Conservation (phyloP, 2,797 vertebrate genomes). For the Moxostoma hubbsi region DNA sequence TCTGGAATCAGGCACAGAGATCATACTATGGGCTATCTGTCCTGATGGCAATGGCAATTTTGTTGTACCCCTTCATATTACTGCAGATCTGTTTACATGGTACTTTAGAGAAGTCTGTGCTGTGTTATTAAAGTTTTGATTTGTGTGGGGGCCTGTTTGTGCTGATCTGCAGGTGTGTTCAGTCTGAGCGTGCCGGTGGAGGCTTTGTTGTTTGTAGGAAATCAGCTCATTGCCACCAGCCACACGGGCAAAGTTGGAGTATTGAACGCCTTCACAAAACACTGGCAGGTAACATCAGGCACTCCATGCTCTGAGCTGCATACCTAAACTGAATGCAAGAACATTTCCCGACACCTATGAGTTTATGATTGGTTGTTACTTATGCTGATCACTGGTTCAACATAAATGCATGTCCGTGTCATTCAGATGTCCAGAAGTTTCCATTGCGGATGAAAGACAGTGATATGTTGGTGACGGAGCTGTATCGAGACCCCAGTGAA, state of each 20-base stretch:
- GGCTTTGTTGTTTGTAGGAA: conserved; percentile 91
- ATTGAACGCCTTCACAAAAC: conserved; percentile 94
- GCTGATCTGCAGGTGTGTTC: conserved; percentile 82
- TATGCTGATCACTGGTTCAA: not conserved
- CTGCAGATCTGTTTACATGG: not conserved
- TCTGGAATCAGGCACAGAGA: conserved; percentile 82
- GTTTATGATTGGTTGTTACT: not conserved
- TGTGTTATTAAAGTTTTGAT: not conserved
- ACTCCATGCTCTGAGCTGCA: no score
- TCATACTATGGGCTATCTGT: conserved; percentile 90
- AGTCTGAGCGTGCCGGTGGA: conserved; percentile 87
- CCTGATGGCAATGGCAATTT: conserved; percentile 82
- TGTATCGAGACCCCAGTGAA: conserved; percentile 88
- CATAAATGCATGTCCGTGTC: conserved; percentile 6
- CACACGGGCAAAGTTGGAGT: conserved; percentile 91
- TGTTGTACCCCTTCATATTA: not conserved
- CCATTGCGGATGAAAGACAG: conserved; percentile 94
- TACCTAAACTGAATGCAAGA: no score
- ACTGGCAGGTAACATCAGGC: conserved; percentile 86
- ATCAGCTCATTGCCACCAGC: conserved; percentile 92
- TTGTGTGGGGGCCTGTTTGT: not conserved
- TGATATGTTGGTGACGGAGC: conserved; percentile 90
- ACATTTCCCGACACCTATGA: not conserved
- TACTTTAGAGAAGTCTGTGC: not conserved
- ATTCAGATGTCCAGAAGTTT: conserved; percentile 91